A percentile compares a stretch with the other conserved stretches of the same genome.
Evolutionary conservation across 2,113 vertebrate genomes (phyloP).

Genomic region (Chaetops frenatus): DNA sequence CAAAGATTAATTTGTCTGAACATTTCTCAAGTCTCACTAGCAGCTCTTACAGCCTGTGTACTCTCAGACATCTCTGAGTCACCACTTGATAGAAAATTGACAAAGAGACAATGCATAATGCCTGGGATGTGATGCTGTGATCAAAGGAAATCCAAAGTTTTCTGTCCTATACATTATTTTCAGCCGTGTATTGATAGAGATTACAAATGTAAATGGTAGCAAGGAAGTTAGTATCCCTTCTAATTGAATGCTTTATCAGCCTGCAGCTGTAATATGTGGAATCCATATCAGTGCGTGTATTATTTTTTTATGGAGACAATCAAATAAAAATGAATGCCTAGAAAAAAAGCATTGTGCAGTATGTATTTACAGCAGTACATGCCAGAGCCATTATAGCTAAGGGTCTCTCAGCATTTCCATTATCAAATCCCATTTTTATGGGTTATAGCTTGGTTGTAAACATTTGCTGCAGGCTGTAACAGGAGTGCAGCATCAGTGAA

Average conservation of each 20-base stretch:
- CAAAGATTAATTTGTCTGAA: not conserved
- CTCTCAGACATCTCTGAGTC: not conserved
- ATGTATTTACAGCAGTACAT: slow-evolving; percentile 13
- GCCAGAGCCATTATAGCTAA: not conserved
- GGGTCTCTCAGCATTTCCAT: slow-evolving; percentile 19
- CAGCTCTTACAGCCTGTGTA: not conserved
- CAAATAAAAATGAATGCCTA: not conserved
- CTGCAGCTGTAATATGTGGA: not conserved
- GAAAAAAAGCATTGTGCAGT: not conserved
- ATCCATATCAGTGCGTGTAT: not conserved
- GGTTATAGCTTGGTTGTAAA: slow-evolving; percentile 44
- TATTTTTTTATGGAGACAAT: slow-evolving; percentile 19
- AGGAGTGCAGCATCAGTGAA: slow-evolving; percentile 35
- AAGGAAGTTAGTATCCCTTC: not conserved
- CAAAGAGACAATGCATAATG: not conserved
- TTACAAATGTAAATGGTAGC: not conserved
- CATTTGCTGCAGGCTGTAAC: slow-evolving; percentile 20
- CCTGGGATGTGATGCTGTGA: not conserved
- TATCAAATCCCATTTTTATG: slow-evolving; percentile 48
- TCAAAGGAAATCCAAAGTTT: not conserved
- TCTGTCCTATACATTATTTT: not conserved
- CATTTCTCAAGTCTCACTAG: not conserved
- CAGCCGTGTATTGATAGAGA: not conserved
- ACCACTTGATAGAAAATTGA: not conserved
- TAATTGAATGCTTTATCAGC: not conserved